Evolutionary conservation across 2,888 invertebrate genomes (phyloP), one percentile per base, ranked within the genome.

Genomic region (Acrocyrtus sp.): DNA sequence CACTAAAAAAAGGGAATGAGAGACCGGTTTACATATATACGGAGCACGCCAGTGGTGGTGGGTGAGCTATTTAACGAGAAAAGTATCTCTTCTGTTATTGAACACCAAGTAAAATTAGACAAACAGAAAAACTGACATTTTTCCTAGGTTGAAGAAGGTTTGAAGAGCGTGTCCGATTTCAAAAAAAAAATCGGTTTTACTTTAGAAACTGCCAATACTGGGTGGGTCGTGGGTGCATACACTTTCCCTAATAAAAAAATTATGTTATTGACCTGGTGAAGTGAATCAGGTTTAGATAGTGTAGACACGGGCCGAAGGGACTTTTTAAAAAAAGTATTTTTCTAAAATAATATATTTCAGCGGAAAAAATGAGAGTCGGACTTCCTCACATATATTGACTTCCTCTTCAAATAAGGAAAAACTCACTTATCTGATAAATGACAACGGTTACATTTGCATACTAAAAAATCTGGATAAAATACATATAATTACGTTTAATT

Each of bases 391-490:
- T 48, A 8, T 22, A 21, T 39, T 39, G 8, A 39, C 8, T 57
- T 57, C 43, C 19, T 27, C 12, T 15, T 45, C 39, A 50, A 61
- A 61, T 29, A 27, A 61, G 61, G 61, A 61, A 61, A 61, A 61
- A 50, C 50, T 45, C 21, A 61, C 50, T 61, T 61, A 57, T 66
- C 48, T 26, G 57, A 56, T 57, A 66, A 57, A 66, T 67, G 58
- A 58, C 58, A 51, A 45, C 67, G 60, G 60, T 67, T 60, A 67
- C 45, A 67, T 53, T 58, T 58, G 67, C 67, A 58, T 58, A 58
- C 34, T 58, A 67, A 57, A 66, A 66, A 58, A 57, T 58, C 58
- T 67, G 67, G 67, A 67, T 67, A 67, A 67, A 67, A 67, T 67
- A n/a, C 67, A 29, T 48, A 41, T 67, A 67, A 67, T 67, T 67